Evolutionary conservation across 2,113 vertebrate species (phyloP).

Genomic region (Crotalus horridus): DNA sequence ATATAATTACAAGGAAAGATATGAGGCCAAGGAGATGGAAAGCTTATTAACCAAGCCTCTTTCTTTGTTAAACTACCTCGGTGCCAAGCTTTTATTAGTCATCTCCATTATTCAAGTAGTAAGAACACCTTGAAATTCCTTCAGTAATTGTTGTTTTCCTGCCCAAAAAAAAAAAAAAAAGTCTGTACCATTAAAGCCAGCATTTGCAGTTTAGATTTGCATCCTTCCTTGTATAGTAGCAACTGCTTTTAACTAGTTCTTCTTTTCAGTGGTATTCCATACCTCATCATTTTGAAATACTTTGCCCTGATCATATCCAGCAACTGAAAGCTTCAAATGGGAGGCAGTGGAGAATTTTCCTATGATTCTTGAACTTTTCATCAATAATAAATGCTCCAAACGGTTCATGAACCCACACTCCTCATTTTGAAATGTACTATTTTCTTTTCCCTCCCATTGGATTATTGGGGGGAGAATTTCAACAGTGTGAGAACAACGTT

Average conservation of each 20-base stretch:
- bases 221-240: slow-evolving; percentile 4
- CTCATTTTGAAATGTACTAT: slow-evolving; percentile 24
- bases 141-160: slow-evolving; percentile 18
- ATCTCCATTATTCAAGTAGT: slow-evolving; percentile 31
- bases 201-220: slow-evolving; percentile 19
- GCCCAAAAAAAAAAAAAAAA: background rate
- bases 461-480: background rate
- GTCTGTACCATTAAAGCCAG: background rate
- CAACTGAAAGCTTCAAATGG: background rate
- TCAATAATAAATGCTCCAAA: slow-evolving; percentile 14
- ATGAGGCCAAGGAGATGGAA: slow-evolving; percentile 29
- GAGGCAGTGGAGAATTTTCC: slow-evolving; percentile 13
- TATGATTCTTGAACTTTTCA: slow-evolving; percentile 24
- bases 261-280: background rate
- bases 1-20: slow-evolving; percentile 45
- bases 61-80: slow-evolving; percentile 39
- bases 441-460: slow-evolving; percentile 3
- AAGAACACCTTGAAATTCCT: slow-evolving; percentile 30
- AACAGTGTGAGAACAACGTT: background rate
- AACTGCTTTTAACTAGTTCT: slow-evolving; percentile 9
- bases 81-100: slow-evolving; percentile 27
- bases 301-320: slow-evolving; percentile 17
- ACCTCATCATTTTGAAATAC: background rate
- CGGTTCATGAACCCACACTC: slow-evolving; percentile 22
- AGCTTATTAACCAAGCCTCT: slow-evolving; percentile 46